Evolutionary conservation across 2,888 invertebrate species (phyloP).

Genomic region (Caenorhabditis wallacei): DNA sequence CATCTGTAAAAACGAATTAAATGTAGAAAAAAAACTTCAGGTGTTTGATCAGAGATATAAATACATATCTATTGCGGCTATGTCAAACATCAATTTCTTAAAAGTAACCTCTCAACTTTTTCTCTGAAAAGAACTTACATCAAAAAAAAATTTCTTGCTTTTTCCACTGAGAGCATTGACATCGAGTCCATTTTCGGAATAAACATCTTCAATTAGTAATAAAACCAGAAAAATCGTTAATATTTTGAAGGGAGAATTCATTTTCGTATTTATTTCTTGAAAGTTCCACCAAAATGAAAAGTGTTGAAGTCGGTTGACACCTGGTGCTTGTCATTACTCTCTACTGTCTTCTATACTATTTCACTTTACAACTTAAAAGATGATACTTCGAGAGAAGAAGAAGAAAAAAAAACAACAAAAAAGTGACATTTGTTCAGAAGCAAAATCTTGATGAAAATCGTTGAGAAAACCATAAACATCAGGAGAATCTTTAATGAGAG

Average conservation of each 20-base stretch:
- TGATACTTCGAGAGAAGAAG: constrained; percentile 7
- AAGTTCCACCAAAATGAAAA: constrained; percentile 17
- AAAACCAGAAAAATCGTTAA: constrained; percentile 1
- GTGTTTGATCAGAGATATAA: too few species aligned
- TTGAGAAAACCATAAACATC: neutral
- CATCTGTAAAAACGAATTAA: constrained; percentile 67
- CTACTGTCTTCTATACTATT: neutral
- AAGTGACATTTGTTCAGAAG: constrained; percentile 17
- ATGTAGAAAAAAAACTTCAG: too few species aligned
- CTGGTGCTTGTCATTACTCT: neutral
- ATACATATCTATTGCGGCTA: too few species aligned
- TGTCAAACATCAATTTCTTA: too few species aligned
- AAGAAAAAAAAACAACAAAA: constrained; percentile 12
- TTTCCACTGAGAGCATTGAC: constrained; percentile 63
- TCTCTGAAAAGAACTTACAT: constrained; percentile 46
- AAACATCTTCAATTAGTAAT: neutral
- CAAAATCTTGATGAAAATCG: neutral
- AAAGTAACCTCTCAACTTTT: neutral
- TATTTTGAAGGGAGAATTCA: neutral
- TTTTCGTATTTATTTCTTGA: neutral
- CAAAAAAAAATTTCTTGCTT: constrained; percentile 69
- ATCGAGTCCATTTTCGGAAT: constrained; percentile 62
- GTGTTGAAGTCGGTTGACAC: constrained; percentile 10
- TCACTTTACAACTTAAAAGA: constrained; percentile 34
- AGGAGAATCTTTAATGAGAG: too few species aligned